A percentile compares a stretch with the other conserved stretches of the same genome.
Conservation (phyloP, 2,797 vertebrate genomes). For the Hippopotamyrus pictus region DNA sequence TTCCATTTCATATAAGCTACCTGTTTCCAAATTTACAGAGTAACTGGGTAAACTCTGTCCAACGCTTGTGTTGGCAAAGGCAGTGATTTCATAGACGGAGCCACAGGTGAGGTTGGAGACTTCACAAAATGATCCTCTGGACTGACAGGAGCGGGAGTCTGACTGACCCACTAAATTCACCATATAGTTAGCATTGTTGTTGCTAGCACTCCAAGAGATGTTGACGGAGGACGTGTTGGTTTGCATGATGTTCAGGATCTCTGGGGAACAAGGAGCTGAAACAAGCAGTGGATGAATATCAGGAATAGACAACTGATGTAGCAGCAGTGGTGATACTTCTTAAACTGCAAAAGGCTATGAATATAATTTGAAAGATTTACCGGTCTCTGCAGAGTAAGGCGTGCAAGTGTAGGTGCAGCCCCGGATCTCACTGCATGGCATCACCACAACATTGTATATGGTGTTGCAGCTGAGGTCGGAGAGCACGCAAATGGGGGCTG, state of each 20-base stretch:
- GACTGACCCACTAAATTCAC: constrained; percentile 58
- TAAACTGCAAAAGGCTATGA: neutral
- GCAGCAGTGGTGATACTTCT: neutral
- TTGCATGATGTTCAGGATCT: constrained; percentile 73
- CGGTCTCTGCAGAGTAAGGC: constrained; percentile 63
- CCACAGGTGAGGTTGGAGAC: constrained; percentile 74
- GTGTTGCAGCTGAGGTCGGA: constrained; percentile 76
- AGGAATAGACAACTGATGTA: neutral
- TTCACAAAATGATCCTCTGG: constrained; percentile 51
- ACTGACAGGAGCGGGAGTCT: constrained; percentile 56
- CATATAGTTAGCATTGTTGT: constrained; percentile 62
- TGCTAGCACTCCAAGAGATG: constrained; percentile 66
- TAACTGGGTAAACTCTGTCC: constrained; percentile 79
- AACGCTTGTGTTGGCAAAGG: constrained; percentile 58
- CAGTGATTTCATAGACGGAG: constrained; percentile 67
- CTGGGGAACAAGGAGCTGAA: constrained; percentile 80
- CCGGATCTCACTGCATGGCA: constrained; percentile 72
- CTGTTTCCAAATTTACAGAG: constrained; percentile 76
- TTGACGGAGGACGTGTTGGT: constrained; percentile 51
- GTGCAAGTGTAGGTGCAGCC: constrained; percentile 71
- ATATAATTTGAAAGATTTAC: constrained; percentile 46
- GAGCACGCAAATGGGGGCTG: constrained; percentile 69
- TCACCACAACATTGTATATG: constrained; percentile 68
- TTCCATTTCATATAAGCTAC: constrained; percentile 45
- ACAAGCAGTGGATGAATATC: neutral